phyloP scores from a whole-genome alignment of 1,140 invertebrate genomes.

The Cherax destructor region DNA sequence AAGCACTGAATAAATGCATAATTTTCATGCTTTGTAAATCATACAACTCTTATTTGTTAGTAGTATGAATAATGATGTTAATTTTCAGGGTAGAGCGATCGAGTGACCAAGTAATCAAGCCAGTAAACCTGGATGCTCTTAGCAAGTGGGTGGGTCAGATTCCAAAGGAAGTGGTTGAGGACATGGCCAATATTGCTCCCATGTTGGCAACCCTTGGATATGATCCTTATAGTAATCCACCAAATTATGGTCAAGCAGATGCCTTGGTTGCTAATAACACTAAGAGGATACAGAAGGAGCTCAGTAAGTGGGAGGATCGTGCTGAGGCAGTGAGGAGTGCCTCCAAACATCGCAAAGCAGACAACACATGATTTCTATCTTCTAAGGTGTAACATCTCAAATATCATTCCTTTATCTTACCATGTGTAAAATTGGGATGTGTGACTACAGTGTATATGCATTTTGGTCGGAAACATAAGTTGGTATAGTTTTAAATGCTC shows the following conservation, averaged over 20 bases:
- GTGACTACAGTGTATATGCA: too few species aligned
- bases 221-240: constrained; percentile 94
- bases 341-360: constrained; percentile 48
- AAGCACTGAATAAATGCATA: too few species aligned
- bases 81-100: constrained; percentile 93
- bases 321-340: constrained; percentile 73
- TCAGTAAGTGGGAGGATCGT: constrained; percentile 76
- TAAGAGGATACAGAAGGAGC: constrained; percentile 75
- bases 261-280: constrained; percentile 89
- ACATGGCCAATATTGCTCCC: constrained; percentile 94
- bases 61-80: neutral
- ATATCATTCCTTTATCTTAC: neutral
- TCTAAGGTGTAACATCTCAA: neutral
- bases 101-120: constrained; percentile 98
- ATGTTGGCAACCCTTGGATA: constrained; percentile 94
- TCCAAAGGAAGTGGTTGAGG: constrained; percentile 90
- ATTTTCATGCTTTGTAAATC: too few species aligned
- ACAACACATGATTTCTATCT: constrained; percentile 53
- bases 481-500: too few species aligned
- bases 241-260: constrained; percentile 93
- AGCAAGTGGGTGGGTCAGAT: constrained; percentile 97
- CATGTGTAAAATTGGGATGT: neutral
- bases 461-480: too few species aligned
- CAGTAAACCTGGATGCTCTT: constrained; percentile 96
- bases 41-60: too few species aligned